phyloP scores from a whole-genome alignment of 2,888 invertebrate genomes.

The Tetranychus piercei region DNA sequence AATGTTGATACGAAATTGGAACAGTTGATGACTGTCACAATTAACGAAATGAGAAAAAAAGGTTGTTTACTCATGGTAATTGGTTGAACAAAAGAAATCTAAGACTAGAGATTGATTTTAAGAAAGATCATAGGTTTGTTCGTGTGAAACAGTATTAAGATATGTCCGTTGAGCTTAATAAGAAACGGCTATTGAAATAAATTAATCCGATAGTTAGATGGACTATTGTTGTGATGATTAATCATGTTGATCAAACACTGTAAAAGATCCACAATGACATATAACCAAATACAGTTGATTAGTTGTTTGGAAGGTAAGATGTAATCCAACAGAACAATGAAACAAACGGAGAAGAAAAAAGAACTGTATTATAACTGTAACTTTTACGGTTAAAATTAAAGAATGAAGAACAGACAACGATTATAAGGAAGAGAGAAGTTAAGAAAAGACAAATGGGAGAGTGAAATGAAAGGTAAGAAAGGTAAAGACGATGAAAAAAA shows the following conservation, averaged over 20 bases:
- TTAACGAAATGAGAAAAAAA: background rate
- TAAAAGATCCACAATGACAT: too few relatives aligned
- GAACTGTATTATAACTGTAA: background rate
- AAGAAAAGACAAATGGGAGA: background rate
- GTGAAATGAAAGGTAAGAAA: background rate
- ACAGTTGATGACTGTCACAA: background rate
- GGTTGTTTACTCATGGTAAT: background rate
- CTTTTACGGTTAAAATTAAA: background rate
- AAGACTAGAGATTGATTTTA: too few relatives aligned
- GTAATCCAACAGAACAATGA: background rate
- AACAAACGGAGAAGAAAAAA: background rate
- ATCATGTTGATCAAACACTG: too few relatives aligned
- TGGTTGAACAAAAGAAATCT: too few relatives aligned
- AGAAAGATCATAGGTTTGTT: too few relatives aligned
- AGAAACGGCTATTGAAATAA: too few relatives aligned
- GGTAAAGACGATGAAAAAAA: background rate
- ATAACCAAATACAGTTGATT: too few relatives aligned
- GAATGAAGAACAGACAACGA: slow-evolving; percentile 5
- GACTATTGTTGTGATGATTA: too few relatives aligned
- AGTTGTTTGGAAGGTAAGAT: too few relatives aligned
- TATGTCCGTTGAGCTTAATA: too few relatives aligned
- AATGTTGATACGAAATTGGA: background rate
- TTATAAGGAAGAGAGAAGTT: background rate
- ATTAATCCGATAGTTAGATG: too few relatives aligned
- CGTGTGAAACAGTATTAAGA: too few relatives aligned